Conservation (phyloP, 35 echinoderm and acorn worm species). For the Holothuria glaberrima region DNA sequence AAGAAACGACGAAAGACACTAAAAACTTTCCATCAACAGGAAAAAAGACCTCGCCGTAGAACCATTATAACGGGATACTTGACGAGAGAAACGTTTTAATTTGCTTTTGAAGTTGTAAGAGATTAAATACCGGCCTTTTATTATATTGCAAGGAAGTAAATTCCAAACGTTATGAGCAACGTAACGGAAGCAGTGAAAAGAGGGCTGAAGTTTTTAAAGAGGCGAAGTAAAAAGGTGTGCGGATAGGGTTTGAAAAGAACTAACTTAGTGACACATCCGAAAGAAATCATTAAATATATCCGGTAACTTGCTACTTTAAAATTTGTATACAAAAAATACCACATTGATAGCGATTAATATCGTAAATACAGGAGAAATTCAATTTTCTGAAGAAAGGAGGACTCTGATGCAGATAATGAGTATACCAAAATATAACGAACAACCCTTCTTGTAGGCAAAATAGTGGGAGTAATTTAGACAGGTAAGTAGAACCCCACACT, state of each 20-base stretch:
- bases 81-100: conserved; percentile 1
- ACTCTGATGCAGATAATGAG: background rate
- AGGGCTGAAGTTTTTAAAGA: background rate
- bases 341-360: too few relatives aligned
- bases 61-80: too few relatives aligned
- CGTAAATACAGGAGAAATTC: too few relatives aligned
- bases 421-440: background rate
- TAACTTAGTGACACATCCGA: too few relatives aligned
- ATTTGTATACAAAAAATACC: too few relatives aligned
- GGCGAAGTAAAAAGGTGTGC: background rate
- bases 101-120: background rate
- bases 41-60: too few relatives aligned
- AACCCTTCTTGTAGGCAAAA: background rate
- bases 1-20: too few relatives aligned
- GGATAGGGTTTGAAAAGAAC: background rate
- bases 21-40: too few relatives aligned
- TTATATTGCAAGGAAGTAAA: background rate
- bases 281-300: too few relatives aligned
- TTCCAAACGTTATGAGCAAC: background rate
- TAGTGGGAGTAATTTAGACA: conserved; percentile 8
- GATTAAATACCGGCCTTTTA: background rate
- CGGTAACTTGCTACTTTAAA: too few relatives aligned
- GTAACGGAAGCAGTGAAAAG: background rate
- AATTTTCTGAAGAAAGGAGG: background rate
- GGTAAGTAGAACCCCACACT: background rate